phyloP scores from a whole-genome alignment of 2,113 vertebrate genomes.

The Callipepla squamata region DNA sequence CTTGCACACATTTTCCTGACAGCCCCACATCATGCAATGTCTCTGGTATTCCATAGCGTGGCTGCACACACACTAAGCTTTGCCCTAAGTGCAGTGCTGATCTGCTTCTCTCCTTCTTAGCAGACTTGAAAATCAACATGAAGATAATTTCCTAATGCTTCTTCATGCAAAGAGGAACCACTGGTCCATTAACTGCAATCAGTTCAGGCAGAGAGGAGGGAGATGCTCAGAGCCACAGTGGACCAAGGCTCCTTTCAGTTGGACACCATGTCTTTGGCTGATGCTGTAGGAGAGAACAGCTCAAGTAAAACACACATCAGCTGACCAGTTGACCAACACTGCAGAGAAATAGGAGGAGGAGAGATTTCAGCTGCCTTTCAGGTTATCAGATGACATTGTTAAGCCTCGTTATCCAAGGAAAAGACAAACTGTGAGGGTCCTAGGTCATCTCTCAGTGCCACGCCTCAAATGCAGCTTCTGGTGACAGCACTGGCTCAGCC shows the following conservation, averaged over 20 bases:
- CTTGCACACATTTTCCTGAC: not conserved
- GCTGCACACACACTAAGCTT: not conserved
- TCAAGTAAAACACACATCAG: not conserved
- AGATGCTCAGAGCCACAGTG: not conserved
- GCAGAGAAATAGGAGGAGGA: not conserved
- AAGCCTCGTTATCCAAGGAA: not conserved
- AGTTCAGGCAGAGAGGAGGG: not conserved
- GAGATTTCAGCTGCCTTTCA: not conserved
- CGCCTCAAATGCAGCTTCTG: not conserved
- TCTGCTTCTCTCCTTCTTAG: not conserved
- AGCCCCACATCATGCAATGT: accelerated
- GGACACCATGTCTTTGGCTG: not conserved
- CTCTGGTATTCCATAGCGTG: not conserved
- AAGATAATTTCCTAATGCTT: not conserved
- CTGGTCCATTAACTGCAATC: not conserved
- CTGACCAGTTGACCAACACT: not conserved
- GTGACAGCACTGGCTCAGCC: not conserved
- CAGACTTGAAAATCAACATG: not conserved
- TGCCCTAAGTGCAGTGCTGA: not conserved
- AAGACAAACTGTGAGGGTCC: accelerated
- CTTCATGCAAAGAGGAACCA: not conserved
- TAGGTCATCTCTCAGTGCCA: no score
- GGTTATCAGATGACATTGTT: not conserved
- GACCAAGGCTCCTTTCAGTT: not conserved
- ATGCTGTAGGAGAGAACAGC: not conserved